Conservation (phyloP, 1,140 invertebrate species). For the Diploscapter pachys region DNA sequence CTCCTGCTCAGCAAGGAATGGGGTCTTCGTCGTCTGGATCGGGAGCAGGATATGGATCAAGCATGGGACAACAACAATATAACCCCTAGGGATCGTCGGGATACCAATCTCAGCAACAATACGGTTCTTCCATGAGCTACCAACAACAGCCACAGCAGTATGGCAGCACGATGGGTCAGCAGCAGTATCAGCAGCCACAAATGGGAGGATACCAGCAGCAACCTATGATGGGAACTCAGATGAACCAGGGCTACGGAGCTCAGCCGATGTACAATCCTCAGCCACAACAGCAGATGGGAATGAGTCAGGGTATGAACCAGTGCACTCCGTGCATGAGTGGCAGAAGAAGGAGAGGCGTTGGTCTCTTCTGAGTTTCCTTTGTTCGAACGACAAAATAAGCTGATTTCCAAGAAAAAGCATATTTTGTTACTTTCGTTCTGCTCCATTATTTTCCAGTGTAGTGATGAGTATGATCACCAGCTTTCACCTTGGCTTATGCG, state of each 20-base stretch:
- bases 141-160: neutral
- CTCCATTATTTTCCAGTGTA: too few species aligned
- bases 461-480: too few species aligned
- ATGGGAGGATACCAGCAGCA: conserved; percentile 2
- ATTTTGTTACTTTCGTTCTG: too few species aligned
- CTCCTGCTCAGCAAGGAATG: conserved; percentile 27
- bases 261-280: neutral
- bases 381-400: conserved; percentile 2
- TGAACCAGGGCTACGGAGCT: conserved; percentile 3
- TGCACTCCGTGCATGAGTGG: conserved; percentile 2
- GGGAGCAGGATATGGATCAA: conserved; percentile 1
- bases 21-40: neutral
- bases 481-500: too few species aligned
- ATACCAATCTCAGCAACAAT: conserved; percentile 4
- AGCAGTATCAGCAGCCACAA: neutral
- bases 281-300: neutral
- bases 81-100: conserved; percentile 6
- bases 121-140: neutral
- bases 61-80: neutral
- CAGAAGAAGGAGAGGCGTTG: conserved; percentile 6
- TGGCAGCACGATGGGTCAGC: neutral
- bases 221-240: conserved; percentile 7
- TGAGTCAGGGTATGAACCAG: conserved; percentile 2
- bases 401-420: too few species aligned
- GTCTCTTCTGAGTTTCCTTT: conserved; percentile 8